phyloP scores from a whole-genome alignment of 2,888 invertebrate species.

The Drosophila paramelanica region DNA sequence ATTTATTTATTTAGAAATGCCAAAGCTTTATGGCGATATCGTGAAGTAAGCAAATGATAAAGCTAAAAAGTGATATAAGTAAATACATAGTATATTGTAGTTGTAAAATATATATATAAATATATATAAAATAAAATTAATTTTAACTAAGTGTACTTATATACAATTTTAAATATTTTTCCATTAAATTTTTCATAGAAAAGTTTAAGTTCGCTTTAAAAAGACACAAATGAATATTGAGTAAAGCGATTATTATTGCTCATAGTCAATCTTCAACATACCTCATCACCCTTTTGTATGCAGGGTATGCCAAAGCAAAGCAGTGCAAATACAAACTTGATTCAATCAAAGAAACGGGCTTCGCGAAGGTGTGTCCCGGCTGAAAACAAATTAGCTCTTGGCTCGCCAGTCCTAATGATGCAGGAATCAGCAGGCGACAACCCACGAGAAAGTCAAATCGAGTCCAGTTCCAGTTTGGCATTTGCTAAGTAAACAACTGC shows the following conservation, averaged over 20 bases:
- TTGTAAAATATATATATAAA: too few species aligned
- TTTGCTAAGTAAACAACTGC: conserved; percentile 38
- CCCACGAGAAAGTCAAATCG: conserved; percentile 18
- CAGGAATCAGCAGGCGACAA: conserved; percentile 50
- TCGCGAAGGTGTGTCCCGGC: conserved; percentile 26
- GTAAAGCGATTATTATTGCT: too few species aligned
- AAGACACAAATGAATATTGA: too few species aligned
- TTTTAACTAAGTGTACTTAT: too few species aligned
- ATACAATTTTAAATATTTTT: too few species aligned
- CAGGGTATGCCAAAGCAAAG: neutral
- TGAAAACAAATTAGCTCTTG: conserved; percentile 48
- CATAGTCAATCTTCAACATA: neutral
- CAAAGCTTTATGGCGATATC: too few species aligned
- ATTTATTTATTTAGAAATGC: neutral
- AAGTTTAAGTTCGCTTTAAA: too few species aligned
- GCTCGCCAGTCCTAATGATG: conserved; percentile 44
- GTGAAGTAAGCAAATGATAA: too few species aligned
- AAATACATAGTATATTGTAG: too few species aligned
- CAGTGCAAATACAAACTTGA: conserved; percentile 9
- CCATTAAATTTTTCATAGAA: too few species aligned
- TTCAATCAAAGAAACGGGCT: conserved; percentile 12
- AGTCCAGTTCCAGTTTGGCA: conserved; percentile 25
- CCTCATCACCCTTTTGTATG: neutral
- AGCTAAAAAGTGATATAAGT: too few species aligned
- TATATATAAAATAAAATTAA: too few species aligned